A percentile compares a stretch with the other conserved stretches of the same genome.
Evolutionary conservation across 2,113 vertebrate genomes (phyloP).

Genomic region (Phodopus roborovskii): DNA sequence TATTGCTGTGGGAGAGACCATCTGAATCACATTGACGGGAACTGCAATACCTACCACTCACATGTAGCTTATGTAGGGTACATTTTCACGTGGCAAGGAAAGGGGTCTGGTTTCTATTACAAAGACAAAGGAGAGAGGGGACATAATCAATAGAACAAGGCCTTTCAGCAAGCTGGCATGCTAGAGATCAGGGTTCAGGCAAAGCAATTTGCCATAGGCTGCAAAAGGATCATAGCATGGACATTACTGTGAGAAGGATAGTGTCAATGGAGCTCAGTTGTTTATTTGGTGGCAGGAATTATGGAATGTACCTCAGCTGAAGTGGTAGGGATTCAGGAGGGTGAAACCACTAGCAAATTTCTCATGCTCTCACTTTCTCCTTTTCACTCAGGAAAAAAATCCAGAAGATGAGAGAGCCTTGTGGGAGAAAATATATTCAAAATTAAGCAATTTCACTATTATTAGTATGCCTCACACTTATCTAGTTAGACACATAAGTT

Average conservation of each 20-base stretch:
- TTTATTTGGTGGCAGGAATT: background rate
- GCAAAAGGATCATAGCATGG: background rate
- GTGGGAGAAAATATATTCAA: constrained; percentile 6
- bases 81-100: background rate
- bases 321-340: background rate
- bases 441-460: background rate
- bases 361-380: background rate
- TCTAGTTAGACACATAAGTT: background rate
- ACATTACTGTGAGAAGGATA: background rate
- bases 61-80: background rate
- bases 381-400: background rate
- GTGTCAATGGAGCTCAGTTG: accelerated
- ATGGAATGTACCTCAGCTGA: background rate
- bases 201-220: background rate
- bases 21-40: background rate
- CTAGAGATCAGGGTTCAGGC: background rate
- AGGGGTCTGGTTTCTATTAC: background rate
- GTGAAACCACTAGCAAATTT: background rate
- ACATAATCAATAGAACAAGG: background rate
- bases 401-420: background rate
- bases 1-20: background rate
- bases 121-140: background rate
- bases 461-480: background rate
- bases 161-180: background rate
- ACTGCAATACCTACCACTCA: background rate